Base-by-base conservation (phyloP, 2,113 vertebrate genomes). In the Limnothrissa miodon region DNA sequence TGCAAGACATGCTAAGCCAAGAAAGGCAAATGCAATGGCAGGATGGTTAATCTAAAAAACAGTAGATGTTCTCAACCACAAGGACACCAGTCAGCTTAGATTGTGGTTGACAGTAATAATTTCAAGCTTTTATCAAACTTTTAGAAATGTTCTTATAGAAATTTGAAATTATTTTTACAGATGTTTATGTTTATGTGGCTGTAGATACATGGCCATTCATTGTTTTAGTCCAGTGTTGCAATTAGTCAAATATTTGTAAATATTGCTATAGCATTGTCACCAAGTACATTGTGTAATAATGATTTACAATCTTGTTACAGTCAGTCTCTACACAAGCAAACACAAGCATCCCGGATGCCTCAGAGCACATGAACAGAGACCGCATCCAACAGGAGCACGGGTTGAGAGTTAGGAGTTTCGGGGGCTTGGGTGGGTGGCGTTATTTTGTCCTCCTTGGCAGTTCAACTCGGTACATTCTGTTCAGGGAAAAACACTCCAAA, bases 381-480 rank as follows among this genome's bases (percentile, higher is more conserved):
- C 17, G 29, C 62, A 36, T 70, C 62, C 62, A 70, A 36, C 62
- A 70, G 62, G 29, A 70, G 62, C 62, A 13, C 15, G 29, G 36
- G 25, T 36, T 36, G 62, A 29, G 29, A 70, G 62, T 70, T 70
- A 0, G 33, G 62, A 29, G 29, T 36, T 42, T 53, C 62, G 11
- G 45, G 53, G 17, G 42, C 53, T 81, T 81, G 39, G 78, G 70
- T 81, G 83, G 39, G 78, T 78, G 82, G 79, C 83, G 84, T 62
- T 82, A 78, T 85, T 84, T 80, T 80, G 62, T 81, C 83, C 44
- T 23, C 29, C 36, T 80, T 70, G 81, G 17, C 56, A 85, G 29
- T 81, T 80, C 56, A 78, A 83, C 56, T 46, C 36, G 70, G 82
- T 85, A 87, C 87, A 84, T 84, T 87, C 78, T 87, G 82, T 87